Conservation (phyloP, 2,113 vertebrate genomes). For the Garra rufa region DNA sequence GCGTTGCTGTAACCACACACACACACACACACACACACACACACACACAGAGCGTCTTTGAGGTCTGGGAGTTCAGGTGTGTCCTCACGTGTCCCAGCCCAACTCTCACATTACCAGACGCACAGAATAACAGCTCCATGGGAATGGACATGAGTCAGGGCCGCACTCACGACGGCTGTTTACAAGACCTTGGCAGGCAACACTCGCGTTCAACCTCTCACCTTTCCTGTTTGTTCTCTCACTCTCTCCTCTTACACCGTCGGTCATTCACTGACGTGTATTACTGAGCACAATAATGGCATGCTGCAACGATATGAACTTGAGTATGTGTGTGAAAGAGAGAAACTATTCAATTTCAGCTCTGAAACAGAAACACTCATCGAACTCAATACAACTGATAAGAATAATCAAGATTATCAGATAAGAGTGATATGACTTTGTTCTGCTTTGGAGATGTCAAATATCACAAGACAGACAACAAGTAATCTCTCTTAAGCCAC, state of each 20-base stretch:
- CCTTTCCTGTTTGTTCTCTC: not conserved
- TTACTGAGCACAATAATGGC: not conserved
- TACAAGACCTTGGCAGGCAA: conserved; percentile 44
- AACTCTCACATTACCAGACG: conserved; percentile 48
- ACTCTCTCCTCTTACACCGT: not conserved
- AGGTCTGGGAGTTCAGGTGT: conserved; percentile 65
- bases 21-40: conserved; percentile 37
- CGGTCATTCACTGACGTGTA: not conserved
- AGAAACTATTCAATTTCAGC: not conserved
- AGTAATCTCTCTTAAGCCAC: not conserved
- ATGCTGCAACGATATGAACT: not conserved
- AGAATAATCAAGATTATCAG: not conserved
- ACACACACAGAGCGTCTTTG: not conserved
- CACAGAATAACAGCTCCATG: conserved; percentile 57
- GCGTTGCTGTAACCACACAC: conserved; percentile 3
- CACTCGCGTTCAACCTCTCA: conserved; percentile 9
- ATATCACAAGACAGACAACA: not conserved
- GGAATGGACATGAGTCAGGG: conserved; percentile 30
- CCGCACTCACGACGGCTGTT: conserved; percentile 52
- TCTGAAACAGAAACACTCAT: too few relatives aligned
- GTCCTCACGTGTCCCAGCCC: conserved; percentile 61
- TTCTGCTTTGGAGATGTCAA: not conserved
- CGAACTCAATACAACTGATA: not conserved
- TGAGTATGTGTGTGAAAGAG: not conserved
- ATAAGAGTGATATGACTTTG: too few relatives aligned